These are phyloP conservation scores for Mycteria americana DNA, from an alignment of 2,797 vertebrate genomes.

Conservation along the genomic window DNA sequence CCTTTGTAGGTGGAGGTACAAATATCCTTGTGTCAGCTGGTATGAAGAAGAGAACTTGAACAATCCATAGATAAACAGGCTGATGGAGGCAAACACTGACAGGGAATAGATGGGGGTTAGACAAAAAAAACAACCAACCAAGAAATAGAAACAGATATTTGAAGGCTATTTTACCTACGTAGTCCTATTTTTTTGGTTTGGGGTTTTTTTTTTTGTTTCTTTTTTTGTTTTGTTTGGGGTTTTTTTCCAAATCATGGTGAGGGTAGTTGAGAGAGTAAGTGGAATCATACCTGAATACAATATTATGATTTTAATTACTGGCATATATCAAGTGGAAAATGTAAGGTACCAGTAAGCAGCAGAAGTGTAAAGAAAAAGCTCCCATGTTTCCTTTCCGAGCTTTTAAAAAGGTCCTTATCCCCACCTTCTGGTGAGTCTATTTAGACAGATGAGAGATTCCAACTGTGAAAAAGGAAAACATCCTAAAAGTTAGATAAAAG, in stretches of 20 bases:
- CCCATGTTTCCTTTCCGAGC: not conserved
- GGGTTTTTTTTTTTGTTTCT: no score
- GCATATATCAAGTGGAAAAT: not conserved
- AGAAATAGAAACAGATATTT: not conserved
- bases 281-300: fast-evolving
- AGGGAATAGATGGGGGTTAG: not conserved
- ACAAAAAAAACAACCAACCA: not conserved
- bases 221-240: no score
- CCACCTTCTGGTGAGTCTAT: constrained; percentile 49
- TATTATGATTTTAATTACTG: not conserved
- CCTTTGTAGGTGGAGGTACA: not conserved
- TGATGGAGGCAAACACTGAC: not conserved
- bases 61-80: not conserved
- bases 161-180: not conserved
- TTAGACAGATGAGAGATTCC: not conserved
- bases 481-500: not conserved
- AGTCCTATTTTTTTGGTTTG: not conserved
- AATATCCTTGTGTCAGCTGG: not conserved
- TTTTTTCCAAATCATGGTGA: not conserved
- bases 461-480: not conserved
- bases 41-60: not conserved
- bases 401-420: not conserved
- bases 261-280: not conserved
- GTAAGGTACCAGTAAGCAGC: not conserved
- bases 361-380: not conserved